These are phyloP conservation scores for Reticulitermes speratus DNA, from an alignment of 1,140 invertebrate species.

Conservation along the genomic window DNA sequence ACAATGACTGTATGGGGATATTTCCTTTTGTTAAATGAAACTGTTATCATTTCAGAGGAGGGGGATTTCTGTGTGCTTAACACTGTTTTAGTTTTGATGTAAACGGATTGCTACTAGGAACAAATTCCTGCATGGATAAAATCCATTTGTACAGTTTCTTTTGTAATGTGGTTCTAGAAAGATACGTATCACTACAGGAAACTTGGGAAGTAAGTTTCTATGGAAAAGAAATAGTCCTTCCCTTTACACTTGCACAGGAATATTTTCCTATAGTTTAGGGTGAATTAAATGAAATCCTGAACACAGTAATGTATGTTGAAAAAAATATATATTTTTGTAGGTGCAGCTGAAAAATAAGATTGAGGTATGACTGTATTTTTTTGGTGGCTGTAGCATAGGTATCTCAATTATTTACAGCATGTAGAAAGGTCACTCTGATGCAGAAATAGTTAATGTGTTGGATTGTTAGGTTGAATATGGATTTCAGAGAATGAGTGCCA, in stretches of 20 bases:
- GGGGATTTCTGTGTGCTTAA: background rate
- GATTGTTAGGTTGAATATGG: background rate
- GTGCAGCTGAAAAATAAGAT: constrained; percentile 11
- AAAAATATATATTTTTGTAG: constrained; percentile 8
- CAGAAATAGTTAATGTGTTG: background rate
- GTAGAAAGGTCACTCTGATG: background rate
- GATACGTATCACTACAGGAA: too few species aligned
- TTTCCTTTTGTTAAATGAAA: background rate
- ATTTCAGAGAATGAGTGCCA: background rate
- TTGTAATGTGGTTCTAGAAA: background rate
- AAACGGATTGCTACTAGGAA: background rate
- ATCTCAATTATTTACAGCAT: constrained; percentile 18
- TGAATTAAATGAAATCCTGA: background rate
- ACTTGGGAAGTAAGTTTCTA: background rate
- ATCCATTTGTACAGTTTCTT: background rate
- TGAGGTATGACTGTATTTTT: background rate
- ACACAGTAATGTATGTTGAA: background rate
- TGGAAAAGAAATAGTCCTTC: background rate
- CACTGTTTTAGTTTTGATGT: background rate
- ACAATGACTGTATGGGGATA: background rate
- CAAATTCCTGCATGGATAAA: background rate
- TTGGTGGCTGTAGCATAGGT: background rate
- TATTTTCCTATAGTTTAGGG: background rate
- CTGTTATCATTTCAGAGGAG: background rate
- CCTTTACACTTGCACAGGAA: constrained; percentile 1